Base-by-base conservation (phyloP, 2,797 vertebrate species). In the Galago senegalensis region DNA sequence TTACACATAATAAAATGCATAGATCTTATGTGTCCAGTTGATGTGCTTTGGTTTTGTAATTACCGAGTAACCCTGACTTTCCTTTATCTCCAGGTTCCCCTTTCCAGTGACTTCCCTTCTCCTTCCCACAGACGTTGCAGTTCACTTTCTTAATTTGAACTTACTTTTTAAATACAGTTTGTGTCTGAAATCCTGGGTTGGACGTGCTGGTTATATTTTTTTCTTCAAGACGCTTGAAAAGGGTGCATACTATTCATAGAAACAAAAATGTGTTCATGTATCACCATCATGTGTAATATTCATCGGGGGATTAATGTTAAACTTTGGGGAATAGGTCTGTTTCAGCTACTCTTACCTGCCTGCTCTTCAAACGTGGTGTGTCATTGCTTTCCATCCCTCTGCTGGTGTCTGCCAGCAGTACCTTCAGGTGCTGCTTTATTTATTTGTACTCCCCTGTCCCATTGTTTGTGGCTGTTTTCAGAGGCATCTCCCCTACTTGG, bases 111-210 rank as follows among this genome's bases (percentile, higher is more conserved):
- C 1, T 81, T 85, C 13, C 7, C 12, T 83, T 43, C 16, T 34
- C 72, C 56, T 8, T 53, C 72, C 65, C 56, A 40, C 29, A 69
- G 2, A 46, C 18, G 21, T 40, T 43, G 84, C 37, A 65, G 3
- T 70, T 93, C 7, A 29, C 20, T 49, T 73, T 81, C 73, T 89
- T 76, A 92, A 83, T 87, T 86, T 89, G 89, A 92, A 72, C 70
- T 81, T 93, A 86, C 67, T 93, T 96, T 94, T 43, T 49, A 94
- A 94, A 80, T 93, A 23, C 43, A 83, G 60, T 94, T 75, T 94
- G 31, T 79, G 14, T 75, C 79, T 92, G 82, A 94, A 89, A 56
- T 92, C 43, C 67, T 83, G 90, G 46, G 20, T 87, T 61, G 95
- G 87, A 53, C 84, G 56, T 25, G 21, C 20, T 92, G 58, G 58